Evolutionary conservation across 2,113 vertebrate genomes (phyloP).

Genomic region (Actenoides hombroni): DNA sequence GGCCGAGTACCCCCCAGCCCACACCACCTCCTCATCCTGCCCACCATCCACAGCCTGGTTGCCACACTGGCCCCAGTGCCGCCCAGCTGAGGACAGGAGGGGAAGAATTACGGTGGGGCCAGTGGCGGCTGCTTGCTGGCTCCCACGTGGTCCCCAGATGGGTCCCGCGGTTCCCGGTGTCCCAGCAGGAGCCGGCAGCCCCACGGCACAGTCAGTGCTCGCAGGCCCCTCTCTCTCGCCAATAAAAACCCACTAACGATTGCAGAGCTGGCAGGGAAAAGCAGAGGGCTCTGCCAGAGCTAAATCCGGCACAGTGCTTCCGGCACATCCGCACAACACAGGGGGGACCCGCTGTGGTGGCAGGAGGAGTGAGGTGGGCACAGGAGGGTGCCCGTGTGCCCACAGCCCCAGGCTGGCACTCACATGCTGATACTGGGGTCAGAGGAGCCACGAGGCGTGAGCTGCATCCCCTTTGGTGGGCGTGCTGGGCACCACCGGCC

Average conservation of each 20-base stretch:
- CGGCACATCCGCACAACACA: accelerated
- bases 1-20: neutral
- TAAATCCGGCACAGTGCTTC: accelerated
- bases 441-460: accelerated
- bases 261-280: neutral
- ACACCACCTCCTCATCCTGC: neutral
- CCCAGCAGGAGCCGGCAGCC: neutral
- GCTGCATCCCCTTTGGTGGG: accelerated
- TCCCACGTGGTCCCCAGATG: slow-evolving; percentile 51
- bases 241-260: neutral
- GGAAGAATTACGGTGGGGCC: neutral
- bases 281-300: neutral
- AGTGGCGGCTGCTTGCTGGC: neutral
- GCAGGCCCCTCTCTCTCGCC: neutral
- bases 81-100: neutral
- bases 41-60: neutral
- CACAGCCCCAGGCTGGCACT: neutral
- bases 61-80: accelerated
- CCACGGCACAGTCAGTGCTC: neutral
- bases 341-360: accelerated
- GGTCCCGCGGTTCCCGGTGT: neutral
- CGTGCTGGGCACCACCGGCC: accelerated
- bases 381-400: neutral
- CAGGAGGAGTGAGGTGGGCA: neutral
- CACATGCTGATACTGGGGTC: accelerated